Evolutionary conservation across 2,888 invertebrate species (phyloP).

Genomic region (Tetranychus truncatus): DNA sequence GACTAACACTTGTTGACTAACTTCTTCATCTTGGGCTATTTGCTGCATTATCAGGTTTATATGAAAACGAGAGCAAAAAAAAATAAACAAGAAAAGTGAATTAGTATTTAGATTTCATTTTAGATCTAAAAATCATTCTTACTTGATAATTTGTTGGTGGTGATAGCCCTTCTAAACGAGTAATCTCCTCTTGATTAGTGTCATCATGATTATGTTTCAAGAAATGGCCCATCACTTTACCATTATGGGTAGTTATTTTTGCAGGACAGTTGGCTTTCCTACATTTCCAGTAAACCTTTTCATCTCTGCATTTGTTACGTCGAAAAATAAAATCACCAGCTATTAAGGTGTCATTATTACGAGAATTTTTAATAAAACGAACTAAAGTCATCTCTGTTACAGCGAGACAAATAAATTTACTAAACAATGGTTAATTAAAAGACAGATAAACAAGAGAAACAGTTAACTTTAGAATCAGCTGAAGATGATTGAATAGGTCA

Average conservation of each 20-base stretch:
- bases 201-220: conserved; percentile 35
- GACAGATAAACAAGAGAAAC: too few relatives aligned
- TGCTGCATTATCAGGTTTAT: not conserved
- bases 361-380: not conserved
- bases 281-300: not conserved
- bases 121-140: not conserved
- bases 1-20: not conserved
- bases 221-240: conserved; percentile 50
- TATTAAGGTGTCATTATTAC: not conserved
- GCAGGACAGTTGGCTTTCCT: conserved; percentile 52
- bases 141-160: not conserved
- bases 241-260: conserved; percentile 53
- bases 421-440: too few relatives aligned
- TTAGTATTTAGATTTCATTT: not conserved
- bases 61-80: not conserved
- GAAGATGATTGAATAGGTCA: too few relatives aligned
- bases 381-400: not conserved
- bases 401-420: too few relatives aligned
- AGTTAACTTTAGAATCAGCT: too few relatives aligned
- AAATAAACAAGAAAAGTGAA: not conserved
- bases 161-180: not conserved
- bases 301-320: not conserved
- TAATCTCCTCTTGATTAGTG: not conserved
- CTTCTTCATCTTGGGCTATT: not conserved
- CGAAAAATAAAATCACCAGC: not conserved